These are phyloP conservation scores for Cremastobaeus sp. DNA, from an alignment of 2,888 invertebrate species.

Conservation along the genomic window DNA sequence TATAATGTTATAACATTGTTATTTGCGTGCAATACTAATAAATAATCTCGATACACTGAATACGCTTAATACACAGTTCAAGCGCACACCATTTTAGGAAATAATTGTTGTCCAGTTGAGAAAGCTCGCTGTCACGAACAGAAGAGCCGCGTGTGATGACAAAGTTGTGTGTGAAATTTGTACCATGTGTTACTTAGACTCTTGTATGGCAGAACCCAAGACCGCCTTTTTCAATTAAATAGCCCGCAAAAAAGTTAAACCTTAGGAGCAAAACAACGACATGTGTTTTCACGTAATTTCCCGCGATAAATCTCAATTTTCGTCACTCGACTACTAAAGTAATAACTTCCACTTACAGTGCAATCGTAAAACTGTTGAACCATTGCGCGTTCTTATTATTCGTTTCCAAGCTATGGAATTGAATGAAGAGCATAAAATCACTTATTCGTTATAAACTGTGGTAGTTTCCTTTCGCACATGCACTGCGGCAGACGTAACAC, in stretches of 20 bases:
- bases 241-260: too few species aligned
- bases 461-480: background rate
- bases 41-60: background rate
- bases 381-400: too few species aligned
- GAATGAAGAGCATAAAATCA: too few species aligned
- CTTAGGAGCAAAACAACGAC: too few species aligned
- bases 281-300: too few species aligned
- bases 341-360: too few species aligned
- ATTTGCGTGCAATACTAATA: background rate
- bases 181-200: background rate
- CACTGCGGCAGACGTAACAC: slow-evolving; percentile 9
- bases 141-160: slow-evolving; percentile 12
- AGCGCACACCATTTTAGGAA: slow-evolving; percentile 49
- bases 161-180: slow-evolving; percentile 11
- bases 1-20: slow-evolving; percentile 6
- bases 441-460: slow-evolving; percentile 1
- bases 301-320: too few species aligned
- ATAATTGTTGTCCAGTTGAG: slow-evolving; percentile 44
- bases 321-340: too few species aligned
- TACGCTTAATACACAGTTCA: slow-evolving; percentile 16
- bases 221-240: too few species aligned
- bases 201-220: too few species aligned
- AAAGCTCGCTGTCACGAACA: slow-evolving; percentile 32
- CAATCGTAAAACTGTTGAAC: too few species aligned
- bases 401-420: too few species aligned